Evolutionary conservation across 2,888 invertebrate genomes (phyloP), one percentile per base, ranked within the genome.

Genomic region (Volucella bombylans): DNA sequence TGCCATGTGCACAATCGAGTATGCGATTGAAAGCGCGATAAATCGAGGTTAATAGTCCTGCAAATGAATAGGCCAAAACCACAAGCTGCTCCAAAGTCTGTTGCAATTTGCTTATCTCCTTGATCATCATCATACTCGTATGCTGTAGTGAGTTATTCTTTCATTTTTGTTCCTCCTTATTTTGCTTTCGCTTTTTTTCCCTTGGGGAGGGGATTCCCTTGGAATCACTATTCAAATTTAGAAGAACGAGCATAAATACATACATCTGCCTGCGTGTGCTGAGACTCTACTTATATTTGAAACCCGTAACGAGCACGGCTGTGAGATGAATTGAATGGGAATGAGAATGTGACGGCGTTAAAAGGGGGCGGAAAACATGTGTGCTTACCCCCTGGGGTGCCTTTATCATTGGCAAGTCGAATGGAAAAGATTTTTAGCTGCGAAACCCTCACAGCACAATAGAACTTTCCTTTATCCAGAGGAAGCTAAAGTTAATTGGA

Each of bases 21-120:
- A 49, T 71, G 43, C 61, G 77, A 82, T 77, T 82, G 77, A 82
- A 82, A 82, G 77, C 49, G 71, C 82, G 77, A 82, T 82, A 82
- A 82, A 82, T 77, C 77, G 77, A 71, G 77, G 82, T 82, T 82
- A 77, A 82, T 82, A 72, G 77, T 77, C 69, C 61, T 59, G 45
- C 59, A 61, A 72, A 65, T 82, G 82, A 82, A 82, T 82, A 59
- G 77, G 71, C 54, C 82, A 67, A 65, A 65, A 76, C 76, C 68
- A 23, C 61, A 82, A 55, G 61, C 71, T 15, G 73, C 61, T 67
- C 55, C 62, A 74, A 64, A 31, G 68, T 64, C 52, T 61, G 82
- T 71, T 82, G 82, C 71, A 82, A 72, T 77, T 82, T 77, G 43
- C 71, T 77, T 82, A 82, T 82, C 82, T 77, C 61, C 77, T 41